phyloP scores from a whole-genome alignment of 2,797 vertebrate species.

The Eospalax fontanierii region DNA sequence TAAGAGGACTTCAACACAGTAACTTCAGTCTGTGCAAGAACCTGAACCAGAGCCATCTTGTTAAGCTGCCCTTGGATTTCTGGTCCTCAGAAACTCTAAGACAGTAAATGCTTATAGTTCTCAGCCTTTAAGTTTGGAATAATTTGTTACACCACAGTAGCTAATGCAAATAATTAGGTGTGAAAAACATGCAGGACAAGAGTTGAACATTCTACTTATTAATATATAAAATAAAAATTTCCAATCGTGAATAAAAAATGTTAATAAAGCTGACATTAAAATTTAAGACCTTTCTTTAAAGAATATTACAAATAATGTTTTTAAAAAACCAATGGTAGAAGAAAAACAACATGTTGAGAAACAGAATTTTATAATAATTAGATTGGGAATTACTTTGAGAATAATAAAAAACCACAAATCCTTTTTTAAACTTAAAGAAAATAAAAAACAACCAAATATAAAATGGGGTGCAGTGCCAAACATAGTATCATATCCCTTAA shows the following conservation, averaged over 20 bases:
- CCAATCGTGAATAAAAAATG: neutral
- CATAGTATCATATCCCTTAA: too few relatives aligned
- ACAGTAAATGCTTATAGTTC: conserved; percentile 33
- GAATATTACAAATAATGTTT: too few relatives aligned
- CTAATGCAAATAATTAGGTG: conserved; percentile 48
- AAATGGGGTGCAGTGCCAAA: too few relatives aligned
- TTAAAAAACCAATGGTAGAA: too few relatives aligned
- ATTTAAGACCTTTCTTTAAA: neutral
- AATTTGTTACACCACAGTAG: conserved; percentile 43
- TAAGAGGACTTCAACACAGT: neutral
- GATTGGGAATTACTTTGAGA: too few relatives aligned
- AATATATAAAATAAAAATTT: neutral
- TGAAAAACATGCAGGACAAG: conserved; percentile 43
- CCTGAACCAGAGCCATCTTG: neutral
- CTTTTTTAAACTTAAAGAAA: too few relatives aligned
- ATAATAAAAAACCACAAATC: too few relatives aligned
- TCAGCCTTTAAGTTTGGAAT: neutral
- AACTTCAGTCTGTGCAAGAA: neutral
- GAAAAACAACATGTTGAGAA: too few relatives aligned
- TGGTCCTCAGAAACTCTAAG: conserved; percentile 30
- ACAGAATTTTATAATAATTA: too few relatives aligned
- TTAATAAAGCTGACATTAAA: neutral
- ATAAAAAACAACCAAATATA: too few relatives aligned
- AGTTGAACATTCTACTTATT: conserved; percentile 47
- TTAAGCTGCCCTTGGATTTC: neutral